phyloP scores from a whole-genome alignment of 1,140 invertebrate species.

The Bombus ignitus region DNA sequence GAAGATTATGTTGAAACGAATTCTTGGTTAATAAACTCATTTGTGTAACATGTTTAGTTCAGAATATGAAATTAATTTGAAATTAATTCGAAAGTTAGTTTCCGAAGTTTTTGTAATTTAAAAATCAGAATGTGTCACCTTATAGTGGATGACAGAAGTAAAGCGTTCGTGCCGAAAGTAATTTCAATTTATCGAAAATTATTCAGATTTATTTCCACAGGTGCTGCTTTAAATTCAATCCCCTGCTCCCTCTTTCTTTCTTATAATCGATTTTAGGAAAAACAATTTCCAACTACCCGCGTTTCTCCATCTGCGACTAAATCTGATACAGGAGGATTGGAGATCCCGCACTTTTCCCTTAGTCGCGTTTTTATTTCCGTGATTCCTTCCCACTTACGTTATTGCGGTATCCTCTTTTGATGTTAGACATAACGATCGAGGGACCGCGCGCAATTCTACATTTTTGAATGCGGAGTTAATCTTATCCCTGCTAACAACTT shows the following conservation, averaged over 20 bases:
- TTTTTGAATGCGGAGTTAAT: conserved; percentile 11
- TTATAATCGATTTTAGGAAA: not conserved
- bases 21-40: not conserved
- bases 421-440: not conserved
- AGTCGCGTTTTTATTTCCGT: not conserved
- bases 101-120: too few relatives aligned
- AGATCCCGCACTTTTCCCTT: too few relatives aligned
- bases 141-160: too few relatives aligned
- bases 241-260: too few relatives aligned
- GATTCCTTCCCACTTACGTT: not conserved
- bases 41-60: not conserved
- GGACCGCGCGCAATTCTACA: not conserved
- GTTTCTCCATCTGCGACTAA: not conserved
- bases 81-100: not conserved
- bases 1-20: not conserved
- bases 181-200: conserved; percentile 1
- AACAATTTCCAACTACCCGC: not conserved
- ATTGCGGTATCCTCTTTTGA: not conserved
- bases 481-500: not conserved
- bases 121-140: not conserved
- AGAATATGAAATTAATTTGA: not conserved
- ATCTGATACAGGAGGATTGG: not conserved
- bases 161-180: not conserved
- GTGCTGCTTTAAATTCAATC: not conserved
- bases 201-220: not conserved